Evolutionary conservation across 1,140 invertebrate species (phyloP), one percentile per base, ranked within the genome.

Genomic region (Megathymus violae): DNA sequence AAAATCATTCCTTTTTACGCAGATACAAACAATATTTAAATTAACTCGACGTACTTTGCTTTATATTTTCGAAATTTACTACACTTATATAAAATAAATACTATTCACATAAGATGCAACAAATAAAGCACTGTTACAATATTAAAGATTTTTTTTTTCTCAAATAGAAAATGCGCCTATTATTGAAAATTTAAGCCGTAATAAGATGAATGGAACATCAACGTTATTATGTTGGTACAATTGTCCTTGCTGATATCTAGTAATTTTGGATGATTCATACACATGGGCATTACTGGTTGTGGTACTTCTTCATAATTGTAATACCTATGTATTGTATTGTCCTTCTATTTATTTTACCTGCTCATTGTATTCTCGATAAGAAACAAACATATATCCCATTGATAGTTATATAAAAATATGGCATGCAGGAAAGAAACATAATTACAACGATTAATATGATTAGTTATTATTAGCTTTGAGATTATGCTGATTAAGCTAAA

Each of bases 181-280:
- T n/a, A n/a, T n/a, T n/a, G n/a, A n/a, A n/a, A n/a, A n/a, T n/a
- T n/a, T n/a, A n/a, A n/a, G n/a, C 19, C n/a, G 27, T 9, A 60
- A 17, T 25, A 16, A 27, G 31, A 14, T 22, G 15, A 64, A 67
- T 13, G 58, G 51, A 66, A 50, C 64, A 58, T 54, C 11, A 60
- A 31, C 34, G 60, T 58, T 64, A 62, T 25, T 58, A 14, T 36
- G 64, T 67, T 74, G 69, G 71, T n/a, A n/a, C n/a, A n/a, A n/a
- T n/a, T 43, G 54, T 61, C 58, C 34, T 59, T 66, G 64, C 66
- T 78, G 75, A 76, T 81, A 80, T 78, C 72, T 65, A 70, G 81
- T 74, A 77, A 77, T 82, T 79, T 78, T 38, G 61, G 62, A 75
- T 81, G 81, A 84, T 77, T 84, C 81, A 84, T 74, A 48, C 59